phyloP scores from a whole-genome alignment of 2,797 vertebrate genomes.

The Phataginus tricuspis region DNA sequence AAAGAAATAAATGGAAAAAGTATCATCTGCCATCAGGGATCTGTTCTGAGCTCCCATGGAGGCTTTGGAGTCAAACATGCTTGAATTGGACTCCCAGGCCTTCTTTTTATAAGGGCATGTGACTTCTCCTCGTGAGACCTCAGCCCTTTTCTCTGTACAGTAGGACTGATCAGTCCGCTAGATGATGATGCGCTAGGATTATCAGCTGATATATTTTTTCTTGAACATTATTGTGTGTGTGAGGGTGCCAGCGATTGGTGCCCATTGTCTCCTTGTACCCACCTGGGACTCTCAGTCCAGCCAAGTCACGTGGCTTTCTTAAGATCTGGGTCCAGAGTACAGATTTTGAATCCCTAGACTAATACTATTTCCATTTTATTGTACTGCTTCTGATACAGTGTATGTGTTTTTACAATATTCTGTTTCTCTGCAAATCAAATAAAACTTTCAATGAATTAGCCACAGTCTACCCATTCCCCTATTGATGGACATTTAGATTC shows the following conservation, averaged over 20 bases:
- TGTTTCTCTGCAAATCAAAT: neutral
- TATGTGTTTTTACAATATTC: neutral
- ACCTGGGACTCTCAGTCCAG: neutral
- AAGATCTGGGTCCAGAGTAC: neutral
- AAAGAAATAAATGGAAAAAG: slow-evolving; percentile 1
- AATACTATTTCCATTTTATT: neutral
- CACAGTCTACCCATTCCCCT: neutral
- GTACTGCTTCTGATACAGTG: neutral
- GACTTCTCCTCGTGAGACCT: neutral
- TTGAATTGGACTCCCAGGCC: neutral
- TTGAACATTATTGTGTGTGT: neutral
- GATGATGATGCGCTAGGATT: neutral
- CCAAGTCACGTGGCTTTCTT: neutral
- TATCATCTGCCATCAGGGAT: neutral
- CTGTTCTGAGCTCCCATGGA: neutral
- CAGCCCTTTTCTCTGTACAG: neutral
- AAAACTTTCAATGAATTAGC: neutral
- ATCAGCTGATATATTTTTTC: neutral
- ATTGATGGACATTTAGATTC: neutral
- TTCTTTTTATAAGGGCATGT: neutral
- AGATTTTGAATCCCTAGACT: neutral
- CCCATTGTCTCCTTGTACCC: neutral
- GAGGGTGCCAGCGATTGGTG: neutral
- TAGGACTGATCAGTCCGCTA: neutral
- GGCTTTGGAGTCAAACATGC: neutral